Evolutionary conservation across 2,113 vertebrate genomes (phyloP).

Genomic region (Cichladusa arquata): DNA sequence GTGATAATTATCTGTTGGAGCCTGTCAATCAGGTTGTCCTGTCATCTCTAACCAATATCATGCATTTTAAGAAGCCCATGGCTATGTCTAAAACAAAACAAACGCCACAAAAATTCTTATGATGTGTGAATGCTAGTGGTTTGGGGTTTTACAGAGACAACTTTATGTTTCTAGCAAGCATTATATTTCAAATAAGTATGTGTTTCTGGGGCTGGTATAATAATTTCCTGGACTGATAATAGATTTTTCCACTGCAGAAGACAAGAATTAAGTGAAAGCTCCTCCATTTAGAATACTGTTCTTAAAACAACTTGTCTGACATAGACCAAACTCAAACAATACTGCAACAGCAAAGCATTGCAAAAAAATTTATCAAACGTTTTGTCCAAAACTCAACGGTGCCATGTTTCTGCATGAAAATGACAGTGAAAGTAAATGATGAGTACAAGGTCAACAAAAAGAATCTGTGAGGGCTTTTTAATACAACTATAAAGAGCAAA

Average conservation of each 20-base stretch:
- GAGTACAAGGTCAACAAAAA: not conserved
- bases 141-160: not conserved
- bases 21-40: not conserved
- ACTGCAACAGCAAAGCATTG: not conserved
- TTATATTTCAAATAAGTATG: not conserved
- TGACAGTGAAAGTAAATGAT: not conserved
- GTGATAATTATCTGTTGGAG: not conserved
- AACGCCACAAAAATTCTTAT: not conserved
- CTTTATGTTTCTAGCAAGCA: not conserved
- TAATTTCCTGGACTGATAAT: not conserved
- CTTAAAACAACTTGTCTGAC: not conserved
- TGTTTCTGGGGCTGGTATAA: not conserved
- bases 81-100: not conserved
- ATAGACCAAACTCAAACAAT: not conserved
- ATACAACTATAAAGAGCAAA: not conserved
- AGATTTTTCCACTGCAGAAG: not conserved
- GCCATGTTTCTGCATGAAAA: not conserved
- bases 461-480: not conserved
- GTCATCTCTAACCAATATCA: not conserved
- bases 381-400: not conserved
- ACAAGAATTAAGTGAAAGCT: not conserved
- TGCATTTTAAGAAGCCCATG: not conserved
- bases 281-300: not conserved
- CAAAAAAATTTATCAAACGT: not conserved
- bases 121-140: not conserved